Conservation (phyloP, 1,140 invertebrate species). For the Sycophila sp. region DNA sequence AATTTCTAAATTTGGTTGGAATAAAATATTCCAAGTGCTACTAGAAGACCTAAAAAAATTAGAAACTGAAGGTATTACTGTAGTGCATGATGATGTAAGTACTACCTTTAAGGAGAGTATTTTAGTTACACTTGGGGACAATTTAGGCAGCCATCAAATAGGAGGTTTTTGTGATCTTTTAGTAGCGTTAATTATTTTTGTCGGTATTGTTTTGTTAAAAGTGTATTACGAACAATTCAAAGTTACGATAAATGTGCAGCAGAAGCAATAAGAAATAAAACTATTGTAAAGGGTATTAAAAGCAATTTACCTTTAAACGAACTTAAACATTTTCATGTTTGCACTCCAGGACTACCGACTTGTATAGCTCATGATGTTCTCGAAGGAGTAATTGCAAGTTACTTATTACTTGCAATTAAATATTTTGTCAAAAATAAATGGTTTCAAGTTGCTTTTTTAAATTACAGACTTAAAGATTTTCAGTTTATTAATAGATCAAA, state of each 20-base stretch:
- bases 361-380: constrained; percentile 25
- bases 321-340: constrained; percentile 40
- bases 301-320: constrained; percentile 36
- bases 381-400: constrained; percentile 39
- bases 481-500: neutral
- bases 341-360: constrained; percentile 19
- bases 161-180: constrained; percentile 46
- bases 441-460: constrained; percentile 23
- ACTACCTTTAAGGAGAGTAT: constrained; percentile 34
- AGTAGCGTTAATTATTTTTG: constrained; percentile 39
- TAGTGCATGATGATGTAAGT: neutral
- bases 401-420: constrained; percentile 33
- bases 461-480: constrained; percentile 18
- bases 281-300: constrained; percentile 33
- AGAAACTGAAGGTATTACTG: constrained; percentile 32
- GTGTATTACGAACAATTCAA: constrained; percentile 18
- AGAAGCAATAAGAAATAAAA: constrained; percentile 1
- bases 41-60: constrained; percentile 34
- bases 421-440: constrained; percentile 29
- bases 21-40: constrained; percentile 29
- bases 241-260: constrained; percentile 15
- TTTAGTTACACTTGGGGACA: constrained; percentile 42
- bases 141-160: constrained; percentile 44
- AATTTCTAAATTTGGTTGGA: constrained; percentile 16
- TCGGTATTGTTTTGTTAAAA: constrained; percentile 31